These are phyloP conservation scores for Ylistrum balloti DNA, from an alignment of 1,140 invertebrate genomes.

Conservation along the genomic window DNA sequence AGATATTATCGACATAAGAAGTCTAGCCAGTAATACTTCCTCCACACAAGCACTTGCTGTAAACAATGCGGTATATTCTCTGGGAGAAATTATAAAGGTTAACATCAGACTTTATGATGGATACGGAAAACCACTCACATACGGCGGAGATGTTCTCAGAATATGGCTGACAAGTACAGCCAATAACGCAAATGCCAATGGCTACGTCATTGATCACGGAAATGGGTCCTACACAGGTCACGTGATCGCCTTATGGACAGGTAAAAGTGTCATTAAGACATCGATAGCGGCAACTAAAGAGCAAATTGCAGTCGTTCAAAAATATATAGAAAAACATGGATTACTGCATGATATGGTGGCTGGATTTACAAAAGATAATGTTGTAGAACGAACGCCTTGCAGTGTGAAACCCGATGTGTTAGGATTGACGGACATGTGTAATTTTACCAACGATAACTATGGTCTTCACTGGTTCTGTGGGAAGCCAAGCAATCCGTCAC, in stretches of 20 bases:
- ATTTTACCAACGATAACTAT: conserved; percentile 40
- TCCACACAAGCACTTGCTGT: background rate
- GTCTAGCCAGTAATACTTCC: background rate
- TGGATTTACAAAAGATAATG: background rate
- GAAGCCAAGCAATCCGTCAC: background rate
- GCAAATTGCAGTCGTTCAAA: background rate
- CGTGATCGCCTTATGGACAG: conserved; percentile 40
- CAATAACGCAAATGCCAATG: background rate
- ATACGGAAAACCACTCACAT: background rate
- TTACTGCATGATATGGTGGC: background rate
- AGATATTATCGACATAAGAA: background rate
- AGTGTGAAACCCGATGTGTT: background rate
- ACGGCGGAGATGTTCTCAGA: conserved; percentile 22
- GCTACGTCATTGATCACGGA: conserved; percentile 43
- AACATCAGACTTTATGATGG: background rate
- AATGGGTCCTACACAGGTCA: conserved; percentile 43
- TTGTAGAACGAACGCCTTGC: background rate
- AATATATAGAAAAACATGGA: conserved; percentile 30
- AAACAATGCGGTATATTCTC: background rate
- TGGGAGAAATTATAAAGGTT: conserved; percentile 2
- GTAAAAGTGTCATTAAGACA: conserved; percentile 16
- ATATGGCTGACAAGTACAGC: conserved; percentile 23
- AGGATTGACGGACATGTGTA: background rate
- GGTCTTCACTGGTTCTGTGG: conserved; percentile 43
- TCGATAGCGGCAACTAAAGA: conserved; percentile 43